Conservation (phyloP, 2,888 invertebrate genomes). For the Cephus sareptanus region DNA sequence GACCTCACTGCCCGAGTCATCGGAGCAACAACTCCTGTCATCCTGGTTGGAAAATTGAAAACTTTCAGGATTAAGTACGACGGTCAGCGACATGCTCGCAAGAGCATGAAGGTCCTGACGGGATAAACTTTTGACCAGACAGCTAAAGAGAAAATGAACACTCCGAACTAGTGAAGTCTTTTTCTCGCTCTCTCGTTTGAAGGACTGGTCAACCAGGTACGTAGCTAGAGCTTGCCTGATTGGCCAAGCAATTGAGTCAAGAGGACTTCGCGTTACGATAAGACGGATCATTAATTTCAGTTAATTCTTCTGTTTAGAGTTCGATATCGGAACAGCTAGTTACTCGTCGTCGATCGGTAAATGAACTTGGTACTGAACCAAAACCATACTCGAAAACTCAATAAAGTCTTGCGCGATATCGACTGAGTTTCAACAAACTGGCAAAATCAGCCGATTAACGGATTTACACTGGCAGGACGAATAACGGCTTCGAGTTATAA, state of each 20-base stretch:
- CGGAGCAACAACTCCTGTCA: constrained; percentile 57
- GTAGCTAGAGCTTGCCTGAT: not conserved
- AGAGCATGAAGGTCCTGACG: not conserved
- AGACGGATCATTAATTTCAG: not conserved
- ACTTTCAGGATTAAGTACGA: not conserved
- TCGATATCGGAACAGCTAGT: constrained; percentile 1
- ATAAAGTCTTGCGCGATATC: not conserved
- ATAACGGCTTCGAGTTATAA: not conserved
- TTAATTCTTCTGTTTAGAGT: not conserved
- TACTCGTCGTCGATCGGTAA: not conserved
- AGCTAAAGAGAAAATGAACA: not conserved
- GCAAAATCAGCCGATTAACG: not conserved
- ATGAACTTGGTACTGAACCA: not conserved
- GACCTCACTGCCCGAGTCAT: constrained; percentile 67
- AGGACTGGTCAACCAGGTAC: not conserved
- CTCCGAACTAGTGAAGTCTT: not conserved
- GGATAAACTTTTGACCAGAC: not conserved
- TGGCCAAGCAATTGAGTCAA: not conserved
- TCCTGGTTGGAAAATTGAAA: constrained; percentile 44
- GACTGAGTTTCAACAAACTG: not conserved
- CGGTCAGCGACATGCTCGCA: not conserved
- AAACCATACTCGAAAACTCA: not conserved
- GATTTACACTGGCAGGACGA: not conserved
- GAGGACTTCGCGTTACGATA: not conserved
- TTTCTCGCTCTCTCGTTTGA: not conserved